Conservation (phyloP, 2,797 vertebrate species). For the Typhlichthys eigenmanni region DNA sequence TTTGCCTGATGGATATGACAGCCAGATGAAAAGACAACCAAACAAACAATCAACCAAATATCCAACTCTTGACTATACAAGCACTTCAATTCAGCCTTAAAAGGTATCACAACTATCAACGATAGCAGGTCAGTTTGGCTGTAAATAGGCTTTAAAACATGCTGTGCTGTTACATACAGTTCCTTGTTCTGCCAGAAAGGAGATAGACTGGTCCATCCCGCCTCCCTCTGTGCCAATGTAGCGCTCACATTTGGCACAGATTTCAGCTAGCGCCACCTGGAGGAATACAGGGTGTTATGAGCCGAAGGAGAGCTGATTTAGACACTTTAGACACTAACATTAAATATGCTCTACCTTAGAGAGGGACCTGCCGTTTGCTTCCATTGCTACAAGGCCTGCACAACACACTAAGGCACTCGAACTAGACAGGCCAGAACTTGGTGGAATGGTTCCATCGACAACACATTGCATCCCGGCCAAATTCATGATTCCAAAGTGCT, state of each 20-base stretch:
- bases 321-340: neutral
- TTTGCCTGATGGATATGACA: slow-evolving; percentile 83
- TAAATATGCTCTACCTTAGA: slow-evolving; percentile 84
- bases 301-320: neutral
- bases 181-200: slow-evolving; percentile 93
- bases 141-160: neutral
- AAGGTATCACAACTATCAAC: neutral
- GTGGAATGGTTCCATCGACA: slow-evolving; percentile 91
- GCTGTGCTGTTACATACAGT: slow-evolving; percentile 74
- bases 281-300: slow-evolving; percentile 42
- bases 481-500: slow-evolving; percentile 80
- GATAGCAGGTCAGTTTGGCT: no score
- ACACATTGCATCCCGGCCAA: slow-evolving; percentile 90
- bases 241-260: slow-evolving; percentile 89
- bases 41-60: neutral
- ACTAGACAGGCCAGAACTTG: slow-evolving; percentile 94
- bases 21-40: slow-evolving; percentile 28
- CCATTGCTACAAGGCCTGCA: slow-evolving; percentile 87
- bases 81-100: neutral
- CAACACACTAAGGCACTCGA: slow-evolving; percentile 97
- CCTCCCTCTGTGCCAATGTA: slow-evolving; percentile 97
- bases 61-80: neutral
- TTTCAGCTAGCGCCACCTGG: slow-evolving; percentile 90
- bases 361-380: slow-evolving; percentile 85
- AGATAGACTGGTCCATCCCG: slow-evolving; percentile 99